phyloP scores from a whole-genome alignment of 2,888 invertebrate species.

The Rhamnusium bicolor region DNA sequence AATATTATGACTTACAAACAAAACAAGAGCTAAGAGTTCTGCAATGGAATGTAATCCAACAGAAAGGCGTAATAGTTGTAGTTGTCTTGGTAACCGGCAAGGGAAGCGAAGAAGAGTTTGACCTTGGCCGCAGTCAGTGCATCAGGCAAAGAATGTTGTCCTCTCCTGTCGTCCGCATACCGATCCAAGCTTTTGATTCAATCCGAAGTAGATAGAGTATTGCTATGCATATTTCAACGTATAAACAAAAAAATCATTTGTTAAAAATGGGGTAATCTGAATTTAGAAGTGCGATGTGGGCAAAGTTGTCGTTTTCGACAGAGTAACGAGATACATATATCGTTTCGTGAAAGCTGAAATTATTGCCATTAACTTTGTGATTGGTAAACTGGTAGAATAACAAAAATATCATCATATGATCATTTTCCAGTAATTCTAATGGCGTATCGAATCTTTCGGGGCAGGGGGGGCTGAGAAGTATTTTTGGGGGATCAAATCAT shows the following conservation, averaged over 20 bases:
- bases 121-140: conserved; percentile 43
- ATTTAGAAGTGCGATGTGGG: not conserved
- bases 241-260: not conserved
- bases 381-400: too few species aligned
- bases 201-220: not conserved
- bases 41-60: conserved; percentile 17
- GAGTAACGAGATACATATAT: too few species aligned
- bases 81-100: conserved; percentile 19
- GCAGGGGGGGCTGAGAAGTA: too few species aligned
- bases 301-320: not conserved
- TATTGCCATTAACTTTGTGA: too few species aligned
- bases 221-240: not conserved
- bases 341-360: too few species aligned
- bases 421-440: too few species aligned
- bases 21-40: not conserved
- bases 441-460: too few species aligned
- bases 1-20: not conserved
- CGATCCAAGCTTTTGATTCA: conserved; percentile 13
- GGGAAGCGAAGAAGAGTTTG: conserved; percentile 34
- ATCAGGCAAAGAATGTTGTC: conserved; percentile 42
- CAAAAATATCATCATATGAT: too few species aligned
- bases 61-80: conserved; percentile 22
- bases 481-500: too few species aligned
- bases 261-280: not conserved
- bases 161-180: conserved; percentile 42